Conservation (phyloP, 2,888 invertebrate genomes). For the Hybos culiciformis region DNA sequence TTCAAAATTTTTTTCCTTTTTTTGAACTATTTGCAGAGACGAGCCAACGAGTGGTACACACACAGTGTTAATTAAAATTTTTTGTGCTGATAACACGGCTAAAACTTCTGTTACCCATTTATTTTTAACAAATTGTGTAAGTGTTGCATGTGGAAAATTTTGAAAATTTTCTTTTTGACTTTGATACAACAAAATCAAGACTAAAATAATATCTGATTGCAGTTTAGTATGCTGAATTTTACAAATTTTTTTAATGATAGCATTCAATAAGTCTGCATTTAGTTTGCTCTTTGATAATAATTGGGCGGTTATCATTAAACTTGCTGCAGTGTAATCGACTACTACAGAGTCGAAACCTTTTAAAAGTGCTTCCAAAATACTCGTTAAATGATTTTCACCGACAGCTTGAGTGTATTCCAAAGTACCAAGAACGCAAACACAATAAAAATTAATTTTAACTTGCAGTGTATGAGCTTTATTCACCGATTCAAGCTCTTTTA, state of each 20-base stretch:
- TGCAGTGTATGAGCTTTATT: slow-evolving; percentile 45
- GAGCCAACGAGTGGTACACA: slow-evolving; percentile 42
- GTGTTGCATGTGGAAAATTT: slow-evolving; percentile 39
- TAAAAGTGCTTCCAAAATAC: slow-evolving; percentile 55
- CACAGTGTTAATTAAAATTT: slow-evolving; percentile 44
- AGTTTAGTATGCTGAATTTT: slow-evolving; percentile 40
- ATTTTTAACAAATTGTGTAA: slow-evolving; percentile 38
- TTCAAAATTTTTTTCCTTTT: slow-evolving; percentile 36
- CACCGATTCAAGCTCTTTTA: slow-evolving; percentile 45
- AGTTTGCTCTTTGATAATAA: slow-evolving; percentile 51
- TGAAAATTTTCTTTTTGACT: slow-evolving; percentile 41
- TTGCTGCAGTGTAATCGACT: slow-evolving; percentile 56
- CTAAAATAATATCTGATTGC: slow-evolving; percentile 46
- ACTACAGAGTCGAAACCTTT: slow-evolving; percentile 54
- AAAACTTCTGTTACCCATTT: slow-evolving; percentile 39
- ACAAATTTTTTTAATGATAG: slow-evolving; percentile 45
- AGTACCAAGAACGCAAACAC: slow-evolving; percentile 57
- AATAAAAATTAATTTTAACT: slow-evolving; percentile 67
- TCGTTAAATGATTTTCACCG: slow-evolving; percentile 50
- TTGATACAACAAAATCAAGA: slow-evolving; percentile 57
- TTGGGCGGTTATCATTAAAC: slow-evolving; percentile 59
- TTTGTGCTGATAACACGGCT: slow-evolving; percentile 40
- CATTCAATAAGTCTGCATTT: slow-evolving; percentile 41
- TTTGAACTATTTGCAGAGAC: slow-evolving; percentile 39
- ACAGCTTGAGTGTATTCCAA: slow-evolving; percentile 43